These are phyloP conservation scores for Diabrotica virgifera DNA, from an alignment of 1,140 invertebrate species.

Conservation along the genomic window DNA sequence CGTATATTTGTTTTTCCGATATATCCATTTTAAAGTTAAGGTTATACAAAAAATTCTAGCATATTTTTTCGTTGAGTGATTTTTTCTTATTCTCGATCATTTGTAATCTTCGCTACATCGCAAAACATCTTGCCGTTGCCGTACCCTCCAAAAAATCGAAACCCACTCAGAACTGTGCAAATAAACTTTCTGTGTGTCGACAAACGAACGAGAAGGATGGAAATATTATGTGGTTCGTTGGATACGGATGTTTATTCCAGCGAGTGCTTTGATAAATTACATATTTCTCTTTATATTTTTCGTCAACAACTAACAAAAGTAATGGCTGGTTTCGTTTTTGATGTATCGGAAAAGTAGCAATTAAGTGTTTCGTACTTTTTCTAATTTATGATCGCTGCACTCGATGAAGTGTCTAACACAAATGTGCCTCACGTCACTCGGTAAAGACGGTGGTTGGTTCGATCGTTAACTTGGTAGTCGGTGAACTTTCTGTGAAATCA, in stretches of 20 bases:
- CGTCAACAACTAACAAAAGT: neutral
- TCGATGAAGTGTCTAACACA: too few species aligned
- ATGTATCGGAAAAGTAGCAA: neutral
- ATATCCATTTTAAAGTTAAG: too few species aligned
- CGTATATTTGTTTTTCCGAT: too few species aligned
- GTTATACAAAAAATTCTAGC: too few species aligned
- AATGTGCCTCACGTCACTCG: too few species aligned
- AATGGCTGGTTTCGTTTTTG: neutral
- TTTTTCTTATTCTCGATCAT: too few species aligned
- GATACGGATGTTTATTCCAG: neutral
- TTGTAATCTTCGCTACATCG: too few species aligned
- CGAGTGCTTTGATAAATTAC: conserved; percentile 3
- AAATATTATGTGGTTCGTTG: conserved; percentile 2
- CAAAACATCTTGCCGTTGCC: neutral
- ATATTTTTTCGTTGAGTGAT: too few species aligned
- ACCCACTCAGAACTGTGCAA: neutral
- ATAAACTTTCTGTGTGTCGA: neutral
- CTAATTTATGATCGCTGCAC: too few species aligned
- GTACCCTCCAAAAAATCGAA: neutral
- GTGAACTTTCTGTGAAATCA: too few species aligned
- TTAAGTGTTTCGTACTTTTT: neutral
- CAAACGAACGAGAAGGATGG: neutral
- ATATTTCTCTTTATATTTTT: neutral
- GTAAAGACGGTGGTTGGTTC: too few species aligned
- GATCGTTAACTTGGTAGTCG: too few species aligned